Conservation (phyloP, 2,113 vertebrate species). For the Brienomyrus longianalis region DNA sequence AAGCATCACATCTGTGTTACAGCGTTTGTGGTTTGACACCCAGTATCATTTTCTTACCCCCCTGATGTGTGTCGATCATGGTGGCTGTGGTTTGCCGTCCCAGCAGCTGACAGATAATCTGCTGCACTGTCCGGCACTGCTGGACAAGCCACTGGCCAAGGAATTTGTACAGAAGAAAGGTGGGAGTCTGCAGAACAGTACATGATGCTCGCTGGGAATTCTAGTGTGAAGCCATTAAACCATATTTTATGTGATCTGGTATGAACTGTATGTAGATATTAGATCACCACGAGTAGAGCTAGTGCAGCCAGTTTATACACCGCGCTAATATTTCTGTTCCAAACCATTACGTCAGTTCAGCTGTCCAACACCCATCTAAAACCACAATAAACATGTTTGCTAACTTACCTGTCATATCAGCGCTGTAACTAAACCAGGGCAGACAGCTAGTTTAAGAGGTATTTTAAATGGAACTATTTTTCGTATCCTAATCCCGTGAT, state of each 20-base stretch:
- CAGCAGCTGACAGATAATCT: background rate
- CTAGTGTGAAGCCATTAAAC: background rate
- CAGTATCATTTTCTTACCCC: background rate
- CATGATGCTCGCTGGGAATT: background rate
- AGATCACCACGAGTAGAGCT: background rate
- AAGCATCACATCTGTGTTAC: background rate
- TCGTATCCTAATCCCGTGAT: background rate
- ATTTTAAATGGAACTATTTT: background rate
- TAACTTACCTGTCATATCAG: background rate
- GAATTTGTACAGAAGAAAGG: background rate
- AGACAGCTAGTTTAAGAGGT: background rate
- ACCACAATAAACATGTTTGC: background rate
- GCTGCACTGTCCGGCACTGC: too few relatives aligned
- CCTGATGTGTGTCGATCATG: too few relatives aligned
- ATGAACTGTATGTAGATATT: background rate
- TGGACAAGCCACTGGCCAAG: background rate
- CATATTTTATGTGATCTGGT: background rate
- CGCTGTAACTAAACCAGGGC: background rate
- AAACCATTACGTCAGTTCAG: background rate
- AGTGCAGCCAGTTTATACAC: background rate
- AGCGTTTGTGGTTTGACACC: too few relatives aligned
- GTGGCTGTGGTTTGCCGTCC: too few relatives aligned
- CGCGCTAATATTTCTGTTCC: background rate
- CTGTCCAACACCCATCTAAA: background rate
- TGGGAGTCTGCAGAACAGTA: background rate